Evolutionary conservation across 2,113 vertebrate genomes (phyloP).

Genomic region (Natator depressus): DNA sequence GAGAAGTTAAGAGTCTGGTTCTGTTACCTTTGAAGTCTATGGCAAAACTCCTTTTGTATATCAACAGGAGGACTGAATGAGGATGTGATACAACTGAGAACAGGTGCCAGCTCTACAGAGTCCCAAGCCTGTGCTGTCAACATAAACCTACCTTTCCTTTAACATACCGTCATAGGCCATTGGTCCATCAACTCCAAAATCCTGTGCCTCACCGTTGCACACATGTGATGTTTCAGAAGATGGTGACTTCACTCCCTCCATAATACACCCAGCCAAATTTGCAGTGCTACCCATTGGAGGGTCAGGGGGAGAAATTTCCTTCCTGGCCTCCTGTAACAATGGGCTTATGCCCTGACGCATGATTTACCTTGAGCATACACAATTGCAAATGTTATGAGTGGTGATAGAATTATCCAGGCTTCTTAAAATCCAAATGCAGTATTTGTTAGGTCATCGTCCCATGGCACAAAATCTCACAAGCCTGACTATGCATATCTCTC

Average conservation of each 20-base stretch:
- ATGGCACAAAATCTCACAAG: not conserved
- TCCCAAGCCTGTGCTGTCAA: not conserved
- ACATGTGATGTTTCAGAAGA: slow-evolving; percentile 6
- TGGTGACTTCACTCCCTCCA: not conserved
- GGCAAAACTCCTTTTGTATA: slow-evolving; percentile 10
- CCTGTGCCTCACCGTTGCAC: not conserved
- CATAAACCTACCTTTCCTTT: slow-evolving; percentile 24
- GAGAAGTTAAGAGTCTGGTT: slow-evolving; percentile 6
- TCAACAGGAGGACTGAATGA: not conserved
- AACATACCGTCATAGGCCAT: not conserved
- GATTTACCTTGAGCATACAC: not conserved
- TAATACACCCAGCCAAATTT: not conserved
- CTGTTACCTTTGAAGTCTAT: slow-evolving; percentile 16
- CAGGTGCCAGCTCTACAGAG: slow-evolving; percentile 1
- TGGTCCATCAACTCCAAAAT: not conserved
- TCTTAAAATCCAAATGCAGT: not conserved
- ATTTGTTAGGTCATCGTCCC: not conserved
- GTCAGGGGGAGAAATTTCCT: not conserved
- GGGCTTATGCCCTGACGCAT: not conserved
- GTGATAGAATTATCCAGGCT: not conserved
- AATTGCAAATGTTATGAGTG: not conserved
- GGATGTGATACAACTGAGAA: not conserved
- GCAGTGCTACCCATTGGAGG: not conserved
- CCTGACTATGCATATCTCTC: not conserved
- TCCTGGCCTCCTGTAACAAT: not conserved